A percentile compares a stretch with the other conserved stretches of the same genome.
Conservation (phyloP, 2,113 vertebrate genomes). For the Corythoichthys haematopterus region DNA sequence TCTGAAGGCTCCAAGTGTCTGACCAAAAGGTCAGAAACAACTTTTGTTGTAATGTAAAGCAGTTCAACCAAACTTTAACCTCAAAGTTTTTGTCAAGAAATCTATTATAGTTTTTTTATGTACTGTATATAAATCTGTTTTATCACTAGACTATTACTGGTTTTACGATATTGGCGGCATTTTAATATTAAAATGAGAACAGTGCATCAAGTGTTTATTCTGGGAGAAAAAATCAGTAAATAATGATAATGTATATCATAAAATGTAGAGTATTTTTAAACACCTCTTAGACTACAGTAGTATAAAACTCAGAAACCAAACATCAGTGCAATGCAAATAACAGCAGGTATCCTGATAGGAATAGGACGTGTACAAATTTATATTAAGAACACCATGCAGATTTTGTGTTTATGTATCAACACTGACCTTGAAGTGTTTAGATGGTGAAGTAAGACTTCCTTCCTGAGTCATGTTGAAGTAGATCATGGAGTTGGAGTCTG, state of each 20-base stretch:
- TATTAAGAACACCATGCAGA: background rate
- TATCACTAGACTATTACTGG: background rate
- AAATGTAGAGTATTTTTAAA: background rate
- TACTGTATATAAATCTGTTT: background rate
- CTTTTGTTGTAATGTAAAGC: background rate
- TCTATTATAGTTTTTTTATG: no score
- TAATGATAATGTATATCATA: background rate
- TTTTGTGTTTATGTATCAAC: background rate
- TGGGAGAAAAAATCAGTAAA: background rate
- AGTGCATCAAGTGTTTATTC: background rate
- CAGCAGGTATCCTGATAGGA: background rate
- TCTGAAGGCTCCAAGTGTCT: background rate
- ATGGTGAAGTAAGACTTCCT: slow-evolving; percentile 24
- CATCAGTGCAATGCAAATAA: background rate
- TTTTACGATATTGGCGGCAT: background rate
- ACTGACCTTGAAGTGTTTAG: slow-evolving; percentile 56
- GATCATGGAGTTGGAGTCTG: slow-evolving; percentile 47
- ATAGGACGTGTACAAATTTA: background rate
- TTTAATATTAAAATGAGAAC: background rate
- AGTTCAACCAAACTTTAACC: background rate
- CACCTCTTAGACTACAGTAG: background rate
- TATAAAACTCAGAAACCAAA: background rate
- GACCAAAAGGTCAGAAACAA: background rate
- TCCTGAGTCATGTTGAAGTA: slow-evolving; percentile 54
- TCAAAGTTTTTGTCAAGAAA: background rate